Percentiles rank a stretch among this genome's conserved stretches.
These are phyloP conservation scores for Vesta saturnalis DNA, from an alignment of 2,888 invertebrate species.

Conservation along the genomic window DNA sequence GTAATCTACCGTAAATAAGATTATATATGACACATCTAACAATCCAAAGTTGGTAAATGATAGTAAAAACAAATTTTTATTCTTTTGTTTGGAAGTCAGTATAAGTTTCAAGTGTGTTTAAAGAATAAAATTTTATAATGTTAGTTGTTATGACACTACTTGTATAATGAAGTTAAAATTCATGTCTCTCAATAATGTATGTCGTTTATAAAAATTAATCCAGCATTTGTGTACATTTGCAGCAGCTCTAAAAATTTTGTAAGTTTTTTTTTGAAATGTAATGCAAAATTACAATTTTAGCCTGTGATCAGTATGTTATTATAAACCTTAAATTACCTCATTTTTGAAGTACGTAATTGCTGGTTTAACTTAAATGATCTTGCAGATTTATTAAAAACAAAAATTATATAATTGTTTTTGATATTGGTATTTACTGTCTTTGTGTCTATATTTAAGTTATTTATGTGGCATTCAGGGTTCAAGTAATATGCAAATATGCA, in stretches of 20 bases:
- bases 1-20: neutral
- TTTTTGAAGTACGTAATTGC: neutral
- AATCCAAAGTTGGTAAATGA: neutral
- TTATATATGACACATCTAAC: neutral
- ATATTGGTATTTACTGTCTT: constrained; percentile 21
- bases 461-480: constrained; percentile 56
- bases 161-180: neutral
- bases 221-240: constrained; percentile 7
- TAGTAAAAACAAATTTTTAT: neutral
- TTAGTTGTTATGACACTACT: constrained; percentile 12
- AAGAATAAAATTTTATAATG: neutral
- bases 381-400: neutral
- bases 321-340: neutral
- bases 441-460: constrained; percentile 24
- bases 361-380: neutral
- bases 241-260: too few species aligned
- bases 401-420: constrained; percentile 18
- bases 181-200: constrained; percentile 5
- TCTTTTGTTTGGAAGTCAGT: neutral
- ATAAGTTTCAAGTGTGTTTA: neutral
- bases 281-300: too few species aligned
- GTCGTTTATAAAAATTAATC: neutral
- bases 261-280: too few species aligned
- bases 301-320: too few species aligned
- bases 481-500: constrained; percentile 37